Evolutionary conservation across 2,888 invertebrate genomes (phyloP), one percentile per base, ranked within the genome.

Genomic region (Geophilus truncorum): DNA sequence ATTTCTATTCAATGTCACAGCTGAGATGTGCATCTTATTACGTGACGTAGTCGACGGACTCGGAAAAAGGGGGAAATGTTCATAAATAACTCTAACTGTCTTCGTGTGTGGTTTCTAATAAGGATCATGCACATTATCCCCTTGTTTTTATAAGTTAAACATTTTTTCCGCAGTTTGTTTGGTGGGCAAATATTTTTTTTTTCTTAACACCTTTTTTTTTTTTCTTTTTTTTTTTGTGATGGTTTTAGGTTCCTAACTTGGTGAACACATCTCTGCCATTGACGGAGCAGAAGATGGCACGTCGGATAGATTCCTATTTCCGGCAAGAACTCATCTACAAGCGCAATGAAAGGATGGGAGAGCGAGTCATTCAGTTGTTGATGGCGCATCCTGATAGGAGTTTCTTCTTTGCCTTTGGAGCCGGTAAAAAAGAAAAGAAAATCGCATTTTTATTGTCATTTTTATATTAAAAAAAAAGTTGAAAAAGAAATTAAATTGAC

Each of bases 331-430:
- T 90, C n/a, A 88, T 90, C 62, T 86, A 87, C 82, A 87, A 87
- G 82, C 85, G 90, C 18, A 90, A 90, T 84, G 83, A 86, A 79
- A 84, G 89, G 80, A 90, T 90, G 89, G 89, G 88, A 9, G 84
- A 86, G 40, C 84, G 89, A 77, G 87, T 89, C 1, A 84, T 86
- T 9, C 84, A 86, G 77, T 85, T 89, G 62, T 85, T 90, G n/a
- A 82, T 84, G 28, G 84, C 85, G n/a, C 84, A 88, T 83, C 88
- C 88, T 0, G 84, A 87, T 77, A 85, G 86, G 80, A 88, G 87
- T 80, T 88, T 88, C 84, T 90, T 90, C 85, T 89, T 89, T 83
- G 90, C 90, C 70, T 88, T 90, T 83, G 90, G 90, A 82, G 88
- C 89, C 83, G 90, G 89, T 88, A 83, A 83, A 80, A 76, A 30